phyloP scores from a whole-genome alignment of 30 jellyfish, hydroid and myxozoan genomes.

The Mastigias papua region DNA sequence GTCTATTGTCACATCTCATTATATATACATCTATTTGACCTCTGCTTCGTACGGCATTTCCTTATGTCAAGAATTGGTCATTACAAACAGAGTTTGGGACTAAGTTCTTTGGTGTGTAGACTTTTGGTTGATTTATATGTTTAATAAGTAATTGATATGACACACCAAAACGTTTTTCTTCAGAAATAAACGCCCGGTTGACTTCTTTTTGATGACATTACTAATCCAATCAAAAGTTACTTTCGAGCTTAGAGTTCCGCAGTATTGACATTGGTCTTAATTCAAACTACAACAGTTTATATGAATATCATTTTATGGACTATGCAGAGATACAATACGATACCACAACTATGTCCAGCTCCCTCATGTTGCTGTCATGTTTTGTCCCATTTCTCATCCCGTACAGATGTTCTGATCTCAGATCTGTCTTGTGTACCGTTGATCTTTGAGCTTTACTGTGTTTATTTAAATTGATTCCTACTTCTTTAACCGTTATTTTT shows the following conservation, averaged over 20 bases:
- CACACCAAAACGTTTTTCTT: not conserved
- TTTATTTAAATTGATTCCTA: too few species aligned
- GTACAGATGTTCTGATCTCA: too few species aligned
- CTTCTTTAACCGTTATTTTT: too few species aligned
- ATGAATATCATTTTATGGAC: not conserved
- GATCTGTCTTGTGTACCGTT: too few species aligned
- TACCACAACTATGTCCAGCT: not conserved
- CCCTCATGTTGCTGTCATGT: not conserved
- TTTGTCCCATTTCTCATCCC: not conserved
- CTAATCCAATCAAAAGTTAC: not conserved
- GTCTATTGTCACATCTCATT: not conserved
- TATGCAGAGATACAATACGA: not conserved
- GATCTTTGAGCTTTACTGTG: too few species aligned
- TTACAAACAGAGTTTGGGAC: not conserved
- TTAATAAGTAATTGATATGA: not conserved
- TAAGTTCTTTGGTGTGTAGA: not conserved
- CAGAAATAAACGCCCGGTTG: not conserved
- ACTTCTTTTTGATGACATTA: not conserved
- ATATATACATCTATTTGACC: not conserved
- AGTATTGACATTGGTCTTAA: not conserved
- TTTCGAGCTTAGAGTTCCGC: not conserved
- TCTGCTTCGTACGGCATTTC: not conserved
- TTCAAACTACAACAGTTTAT: not conserved
- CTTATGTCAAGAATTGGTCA: not conserved
- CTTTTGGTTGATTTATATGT: not conserved